A percentile compares a stretch with the other conserved stretches of the same genome.
phyloP scores from a whole-genome alignment of 2,797 vertebrate species.

The Argyrosomus regius region DNA sequence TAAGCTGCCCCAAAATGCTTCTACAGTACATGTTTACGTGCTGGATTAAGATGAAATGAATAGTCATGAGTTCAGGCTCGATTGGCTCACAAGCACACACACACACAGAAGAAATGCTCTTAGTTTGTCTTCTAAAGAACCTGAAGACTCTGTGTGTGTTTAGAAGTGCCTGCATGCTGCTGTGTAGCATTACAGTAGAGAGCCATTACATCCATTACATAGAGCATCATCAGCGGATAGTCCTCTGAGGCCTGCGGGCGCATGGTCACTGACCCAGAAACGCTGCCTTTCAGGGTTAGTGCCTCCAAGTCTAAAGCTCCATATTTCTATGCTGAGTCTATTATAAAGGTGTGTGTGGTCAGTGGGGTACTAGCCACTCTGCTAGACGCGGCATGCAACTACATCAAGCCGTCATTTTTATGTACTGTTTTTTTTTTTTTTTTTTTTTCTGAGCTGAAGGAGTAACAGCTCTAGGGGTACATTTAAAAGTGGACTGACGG shows the following conservation, averaged over 20 bases:
- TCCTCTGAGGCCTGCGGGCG: constrained; percentile 42
- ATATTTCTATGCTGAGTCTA: constrained; percentile 64
- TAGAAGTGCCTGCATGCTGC: constrained; percentile 3
- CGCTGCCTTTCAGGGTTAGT: constrained; percentile 69
- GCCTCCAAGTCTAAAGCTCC: constrained; percentile 54
- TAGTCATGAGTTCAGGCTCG: constrained; percentile 24
- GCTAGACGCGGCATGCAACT: constrained; percentile 46
- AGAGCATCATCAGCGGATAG: constrained; percentile 58
- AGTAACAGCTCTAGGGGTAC: constrained; percentile 51
- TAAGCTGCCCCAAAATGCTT: background rate
- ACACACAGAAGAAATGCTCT: constrained; percentile 12
- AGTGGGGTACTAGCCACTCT: constrained; percentile 54
- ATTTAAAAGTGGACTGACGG: constrained; percentile 55
- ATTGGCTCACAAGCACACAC: background rate
- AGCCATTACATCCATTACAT: constrained; percentile 65
- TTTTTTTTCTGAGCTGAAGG: constrained; percentile 25
- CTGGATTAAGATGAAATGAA: constrained; percentile 22
- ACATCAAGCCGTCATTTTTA: constrained; percentile 59
- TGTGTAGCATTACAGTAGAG: constrained; percentile 41
- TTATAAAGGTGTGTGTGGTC: constrained; percentile 66
- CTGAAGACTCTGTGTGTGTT: constrained; percentile 10
- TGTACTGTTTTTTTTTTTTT: background rate
- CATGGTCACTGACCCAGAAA: constrained; percentile 72
- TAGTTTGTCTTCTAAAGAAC: constrained; percentile 28
- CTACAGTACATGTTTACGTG: background rate